A percentile compares a stretch with the other conserved stretches of the same genome.
Evolutionary conservation across 2,113 vertebrate genomes (phyloP).

Genomic region (Sturnus vulgaris): DNA sequence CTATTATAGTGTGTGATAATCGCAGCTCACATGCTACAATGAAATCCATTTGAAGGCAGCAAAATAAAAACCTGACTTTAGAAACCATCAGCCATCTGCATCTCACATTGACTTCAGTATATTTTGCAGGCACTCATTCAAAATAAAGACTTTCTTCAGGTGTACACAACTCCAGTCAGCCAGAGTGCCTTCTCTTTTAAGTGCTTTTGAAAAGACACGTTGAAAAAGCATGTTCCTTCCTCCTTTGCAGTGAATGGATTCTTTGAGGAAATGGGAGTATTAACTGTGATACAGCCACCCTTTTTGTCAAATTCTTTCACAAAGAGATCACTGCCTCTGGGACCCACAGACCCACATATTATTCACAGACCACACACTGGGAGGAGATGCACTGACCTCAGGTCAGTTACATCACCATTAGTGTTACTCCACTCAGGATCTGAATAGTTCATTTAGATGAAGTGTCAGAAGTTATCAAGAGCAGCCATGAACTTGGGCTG

Average conservation of each 20-base stretch:
- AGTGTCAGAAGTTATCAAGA: conserved; percentile 46
- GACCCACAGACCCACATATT: conserved; percentile 25
- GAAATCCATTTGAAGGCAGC: neutral
- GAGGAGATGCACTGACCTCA: conserved; percentile 60
- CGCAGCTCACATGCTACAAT: neutral
- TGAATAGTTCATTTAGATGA: conserved; percentile 41
- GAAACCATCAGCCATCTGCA: neutral
- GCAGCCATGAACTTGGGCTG: neutral
- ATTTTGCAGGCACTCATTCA: neutral
- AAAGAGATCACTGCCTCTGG: conserved; percentile 47
- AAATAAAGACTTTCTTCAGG: neutral
- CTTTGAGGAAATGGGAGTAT: conserved; percentile 37
- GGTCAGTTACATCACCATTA: conserved; percentile 48
- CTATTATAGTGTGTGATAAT: neutral
- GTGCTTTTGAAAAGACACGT: neutral
- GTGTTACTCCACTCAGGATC: conserved; percentile 56
- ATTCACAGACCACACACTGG: conserved; percentile 68
- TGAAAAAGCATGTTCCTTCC: neutral
- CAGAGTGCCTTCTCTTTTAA: neutral
- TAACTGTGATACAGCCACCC: conserved; percentile 23
- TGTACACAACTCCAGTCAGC: neutral
- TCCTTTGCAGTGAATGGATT: neutral
- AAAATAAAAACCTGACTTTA: neutral
- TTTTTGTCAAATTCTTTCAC: conserved; percentile 55
- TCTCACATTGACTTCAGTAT: neutral